A percentile compares a stretch with the other conserved stretches of the same genome.
Conservation (phyloP, 2,113 vertebrate genomes). For the Monarcha castaneiventris region DNA sequence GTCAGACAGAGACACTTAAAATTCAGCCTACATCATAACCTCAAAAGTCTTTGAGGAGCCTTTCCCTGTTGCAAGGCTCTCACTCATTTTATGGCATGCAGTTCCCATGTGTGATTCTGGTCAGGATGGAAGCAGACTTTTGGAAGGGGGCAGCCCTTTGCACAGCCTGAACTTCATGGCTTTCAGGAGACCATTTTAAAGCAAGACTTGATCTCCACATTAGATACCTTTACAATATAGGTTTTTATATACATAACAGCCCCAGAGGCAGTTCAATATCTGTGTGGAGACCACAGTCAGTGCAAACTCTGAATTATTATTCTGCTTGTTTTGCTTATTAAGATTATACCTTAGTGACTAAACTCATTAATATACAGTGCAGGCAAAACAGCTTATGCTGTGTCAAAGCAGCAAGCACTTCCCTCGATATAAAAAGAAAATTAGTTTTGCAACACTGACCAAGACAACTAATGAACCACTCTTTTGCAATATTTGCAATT, state of each 20-base stretch:
- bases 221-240: background rate
- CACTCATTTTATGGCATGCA: background rate
- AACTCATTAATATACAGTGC: constrained; percentile 14
- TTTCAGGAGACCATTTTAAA: background rate
- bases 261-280: background rate
- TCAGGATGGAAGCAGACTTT: background rate
- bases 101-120: background rate
- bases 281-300: background rate
- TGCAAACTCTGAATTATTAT: constrained; percentile 27
- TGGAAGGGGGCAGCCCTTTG: background rate
- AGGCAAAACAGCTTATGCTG: constrained; percentile 20
- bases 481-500: constrained; percentile 18
- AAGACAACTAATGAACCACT: constrained; percentile 7
- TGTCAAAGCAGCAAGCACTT: background rate
- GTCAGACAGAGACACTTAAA: background rate
- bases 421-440: constrained; percentile 13
- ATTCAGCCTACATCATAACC: background rate
- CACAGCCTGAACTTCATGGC: background rate
- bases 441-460: constrained; percentile 46
- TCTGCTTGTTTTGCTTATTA: constrained; percentile 32
- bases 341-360: constrained; percentile 58
- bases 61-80: background rate
- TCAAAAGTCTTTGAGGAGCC: background rate
- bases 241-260: background rate
- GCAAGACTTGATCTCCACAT: background rate